Evolutionary conservation across 2,888 invertebrate species (phyloP), one percentile per base, ranked within the genome.

Genomic region (Adelphocoris suturalis): DNA sequence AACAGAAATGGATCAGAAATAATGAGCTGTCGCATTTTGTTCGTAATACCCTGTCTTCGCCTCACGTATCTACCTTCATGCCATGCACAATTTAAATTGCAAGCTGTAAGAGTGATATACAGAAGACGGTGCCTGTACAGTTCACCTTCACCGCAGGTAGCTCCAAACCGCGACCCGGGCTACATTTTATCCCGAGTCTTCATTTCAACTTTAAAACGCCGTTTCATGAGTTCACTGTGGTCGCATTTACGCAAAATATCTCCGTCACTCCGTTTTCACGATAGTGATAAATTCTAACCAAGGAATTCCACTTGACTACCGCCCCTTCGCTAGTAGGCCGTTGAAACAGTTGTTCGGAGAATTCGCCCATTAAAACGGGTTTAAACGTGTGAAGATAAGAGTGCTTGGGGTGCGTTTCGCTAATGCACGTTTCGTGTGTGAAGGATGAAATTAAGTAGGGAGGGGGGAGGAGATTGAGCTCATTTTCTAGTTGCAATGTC

Each of bases 181-280:
- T 68, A 68, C 68, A 68, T 68, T 68, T 68, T 68, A 68, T 68
- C 23, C 68, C 23, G 68, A 68, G 52, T 52, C 68, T 68, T 23
- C 68, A 68, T 68, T 68, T 68, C 68, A 68, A 68, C 68, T 68
- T 68, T 68, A 68, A 68, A 68, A 68, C 68, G 68, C 68, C 68
- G 68, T 68, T 68, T 68, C 68, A 68, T 19, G 68, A 23, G 68
- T 23, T 23, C 3, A 68, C 68, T 23, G 68, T 23, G 23, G 68
- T 68, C 68, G 68, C 68, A 68, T 23, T 68, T 7, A 12, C 68
- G 23, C 68, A 68, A 68, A 37, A 68, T 68, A 68, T 11, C 68
- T 23, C 68, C 68, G 19, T 68, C 68, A 11, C 68, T 68, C 4
- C 23, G 23, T 23, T 23, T 68, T 68, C 68, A 23, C 68, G 68